Evolutionary conservation across 2,113 vertebrate species (phyloP).

Genomic region (Scalopus aquaticus): DNA sequence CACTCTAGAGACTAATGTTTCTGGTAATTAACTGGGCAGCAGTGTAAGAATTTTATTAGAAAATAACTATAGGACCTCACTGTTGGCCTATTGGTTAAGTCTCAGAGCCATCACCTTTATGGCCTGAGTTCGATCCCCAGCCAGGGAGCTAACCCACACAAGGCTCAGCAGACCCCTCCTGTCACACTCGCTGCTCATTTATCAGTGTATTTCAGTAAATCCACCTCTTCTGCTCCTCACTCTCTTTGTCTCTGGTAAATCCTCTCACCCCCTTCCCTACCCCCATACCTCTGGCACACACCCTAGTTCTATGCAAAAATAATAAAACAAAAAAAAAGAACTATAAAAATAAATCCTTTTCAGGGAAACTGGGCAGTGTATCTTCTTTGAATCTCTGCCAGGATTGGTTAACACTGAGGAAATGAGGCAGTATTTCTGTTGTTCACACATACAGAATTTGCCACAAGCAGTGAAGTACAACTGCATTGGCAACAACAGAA

Average conservation of each 20-base stretch:
- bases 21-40: constrained; percentile 47
- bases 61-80: background rate
- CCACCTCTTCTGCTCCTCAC: too few species aligned
- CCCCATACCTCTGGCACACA: too few species aligned
- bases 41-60: constrained; percentile 53
- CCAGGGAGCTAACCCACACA: too few species aligned
- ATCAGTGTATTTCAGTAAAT: too few species aligned
- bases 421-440: constrained; percentile 52
- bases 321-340: background rate
- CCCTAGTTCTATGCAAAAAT: too few species aligned
- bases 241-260: too few species aligned
- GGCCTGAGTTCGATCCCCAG: too few species aligned
- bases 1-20: background rate
- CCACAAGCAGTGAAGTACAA: constrained; percentile 43
- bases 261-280: too few species aligned
- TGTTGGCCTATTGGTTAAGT: too few species aligned
- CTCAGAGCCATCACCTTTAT: too few species aligned
- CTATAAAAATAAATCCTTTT: constrained; percentile 40
- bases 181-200: too few species aligned
- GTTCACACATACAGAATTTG: constrained; percentile 42
- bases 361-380: background rate
- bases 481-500: background rate
- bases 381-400: background rate
- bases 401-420: constrained; percentile 55
- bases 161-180: too few species aligned